Evolutionary conservation across 1,140 invertebrate species (phyloP).

Genomic region (Drosophila mauritiana): DNA sequence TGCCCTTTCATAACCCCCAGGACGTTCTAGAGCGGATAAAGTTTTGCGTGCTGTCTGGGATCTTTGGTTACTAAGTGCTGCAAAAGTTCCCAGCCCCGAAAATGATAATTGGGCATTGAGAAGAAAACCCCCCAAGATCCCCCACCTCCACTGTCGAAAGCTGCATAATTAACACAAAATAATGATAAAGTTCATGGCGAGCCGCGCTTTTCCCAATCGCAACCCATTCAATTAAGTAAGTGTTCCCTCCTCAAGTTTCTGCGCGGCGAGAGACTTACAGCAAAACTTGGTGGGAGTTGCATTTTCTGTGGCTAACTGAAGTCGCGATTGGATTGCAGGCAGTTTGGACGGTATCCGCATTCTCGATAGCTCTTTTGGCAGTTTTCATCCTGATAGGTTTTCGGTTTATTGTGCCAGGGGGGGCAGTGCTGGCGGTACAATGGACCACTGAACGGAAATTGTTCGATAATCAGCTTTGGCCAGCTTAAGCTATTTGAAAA

Average conservation of each 20-base stretch:
- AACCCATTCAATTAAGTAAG: slow-evolving; percentile 56
- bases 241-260: slow-evolving; percentile 91
- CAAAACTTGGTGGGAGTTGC: slow-evolving; percentile 98
- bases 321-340: slow-evolving; percentile 86
- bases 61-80: slow-evolving; percentile 72
- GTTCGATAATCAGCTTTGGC: slow-evolving; percentile 61
- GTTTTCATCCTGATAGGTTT: slow-evolving; percentile 15
- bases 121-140: slow-evolving; percentile 17
- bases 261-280: slow-evolving; percentile 88
- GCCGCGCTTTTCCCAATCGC: slow-evolving; percentile 63
- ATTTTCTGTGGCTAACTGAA: slow-evolving; percentile 94
- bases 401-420: slow-evolving; percentile 2
- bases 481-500: slow-evolving; percentile 37
- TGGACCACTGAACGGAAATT: slow-evolving; percentile 53
- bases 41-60: slow-evolving; percentile 55
- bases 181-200: slow-evolving; percentile 75
- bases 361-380: slow-evolving; percentile 33
- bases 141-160: slow-evolving; percentile 45
- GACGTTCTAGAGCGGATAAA: slow-evolving; percentile 58
- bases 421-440: slow-evolving; percentile 4
- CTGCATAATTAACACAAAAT: slow-evolving; percentile 82
- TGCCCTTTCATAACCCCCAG: not conserved
- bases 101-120: slow-evolving; percentile 79
- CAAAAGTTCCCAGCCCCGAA: slow-evolving; percentile 72
- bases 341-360: slow-evolving; percentile 25